Conservation (phyloP, 92 coral and sea anemone genomes). For the Epizoanthus rinbou region DNA sequence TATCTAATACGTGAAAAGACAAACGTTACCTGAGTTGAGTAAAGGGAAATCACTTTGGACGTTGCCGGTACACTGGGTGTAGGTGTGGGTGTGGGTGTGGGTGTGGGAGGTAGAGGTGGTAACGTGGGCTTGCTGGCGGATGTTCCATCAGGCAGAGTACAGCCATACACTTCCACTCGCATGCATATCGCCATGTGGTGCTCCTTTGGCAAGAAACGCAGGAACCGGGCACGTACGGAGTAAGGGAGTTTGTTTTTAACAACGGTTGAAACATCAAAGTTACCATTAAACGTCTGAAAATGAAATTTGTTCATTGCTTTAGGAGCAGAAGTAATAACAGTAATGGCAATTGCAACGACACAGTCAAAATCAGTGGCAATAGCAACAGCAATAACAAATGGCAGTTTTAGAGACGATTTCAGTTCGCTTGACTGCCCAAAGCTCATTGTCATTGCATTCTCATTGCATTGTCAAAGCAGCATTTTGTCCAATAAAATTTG, state of each 20-base stretch:
- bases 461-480: too few species aligned
- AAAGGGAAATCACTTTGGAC: not conserved
- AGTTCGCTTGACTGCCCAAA: too few species aligned
- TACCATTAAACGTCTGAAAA: constrained; percentile 11
- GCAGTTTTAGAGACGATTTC: too few species aligned
- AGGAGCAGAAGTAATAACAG: too few species aligned
- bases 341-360: too few species aligned
- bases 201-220: constrained; percentile 22
- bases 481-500: too few species aligned
- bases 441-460: too few species aligned
- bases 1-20: too few species aligned
- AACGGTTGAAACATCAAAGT: not conserved
- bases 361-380: too few species aligned
- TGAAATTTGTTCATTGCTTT: not conserved
- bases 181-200: not conserved
- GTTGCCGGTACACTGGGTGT: not conserved
- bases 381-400: too few species aligned
- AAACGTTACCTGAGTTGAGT: constrained; percentile 5
- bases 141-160: constrained; percentile 30
- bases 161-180: constrained; percentile 42
- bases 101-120: not conserved
- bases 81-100: not conserved
- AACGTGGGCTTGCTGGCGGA: constrained; percentile 10
- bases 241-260: constrained; percentile 17
- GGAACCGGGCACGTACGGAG: not conserved